phyloP scores from a whole-genome alignment of 2,113 vertebrate genomes.

The Neofelis nebulosa region DNA sequence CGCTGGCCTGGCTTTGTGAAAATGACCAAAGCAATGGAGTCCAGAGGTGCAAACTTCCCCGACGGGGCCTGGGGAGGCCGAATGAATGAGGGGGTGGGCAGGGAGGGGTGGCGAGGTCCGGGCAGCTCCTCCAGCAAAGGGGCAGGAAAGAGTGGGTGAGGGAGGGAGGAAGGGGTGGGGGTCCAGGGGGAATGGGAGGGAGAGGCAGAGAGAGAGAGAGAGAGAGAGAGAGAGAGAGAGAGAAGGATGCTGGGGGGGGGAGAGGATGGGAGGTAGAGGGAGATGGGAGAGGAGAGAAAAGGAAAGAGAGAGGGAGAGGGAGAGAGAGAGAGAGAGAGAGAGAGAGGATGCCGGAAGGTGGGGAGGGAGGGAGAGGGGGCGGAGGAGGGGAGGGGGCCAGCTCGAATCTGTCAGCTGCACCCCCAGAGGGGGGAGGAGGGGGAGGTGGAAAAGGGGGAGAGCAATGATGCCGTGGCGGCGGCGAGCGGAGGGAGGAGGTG shows the following conservation, averaged over 20 bases:
- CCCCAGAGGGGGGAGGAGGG: neutral
- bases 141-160: neutral
- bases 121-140: neutral
- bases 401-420: conserved; percentile 37
- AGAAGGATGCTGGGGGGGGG: neutral
- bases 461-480: neutral
- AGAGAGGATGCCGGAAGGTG: conserved; percentile 16
- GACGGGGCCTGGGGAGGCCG: conserved; percentile 26
- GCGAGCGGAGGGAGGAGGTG: neutral
- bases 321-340: neutral
- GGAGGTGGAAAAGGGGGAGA: neutral
- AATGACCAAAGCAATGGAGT: conserved; percentile 25
- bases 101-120: neutral
- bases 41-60: conserved; percentile 64
- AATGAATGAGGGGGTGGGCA: neutral
- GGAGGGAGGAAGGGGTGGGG: neutral
- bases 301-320: neutral
- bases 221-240: neutral
- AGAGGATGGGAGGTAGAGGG: neutral
- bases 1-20: conserved; percentile 63
- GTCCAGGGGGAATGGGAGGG: neutral
- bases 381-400: neutral
- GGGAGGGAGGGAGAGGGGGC: neutral
- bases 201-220: neutral
- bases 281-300: neutral